These are phyloP conservation scores for Leptinotarsa defecta DNA, from an alignment of 1,140 invertebrate genomes.

Conservation along the genomic window DNA sequence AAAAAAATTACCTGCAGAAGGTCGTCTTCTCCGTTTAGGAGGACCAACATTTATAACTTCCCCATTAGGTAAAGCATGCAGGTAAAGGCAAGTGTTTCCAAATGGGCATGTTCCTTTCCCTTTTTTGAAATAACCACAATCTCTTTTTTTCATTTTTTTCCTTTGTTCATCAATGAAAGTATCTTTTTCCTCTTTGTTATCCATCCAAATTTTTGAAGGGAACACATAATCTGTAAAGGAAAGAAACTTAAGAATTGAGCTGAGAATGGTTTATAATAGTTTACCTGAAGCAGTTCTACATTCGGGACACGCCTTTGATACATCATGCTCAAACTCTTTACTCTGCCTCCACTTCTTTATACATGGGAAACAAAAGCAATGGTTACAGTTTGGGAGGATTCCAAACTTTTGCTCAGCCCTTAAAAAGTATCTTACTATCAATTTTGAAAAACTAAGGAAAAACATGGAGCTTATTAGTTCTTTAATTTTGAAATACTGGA, in stretches of 20 bases:
- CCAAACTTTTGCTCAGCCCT: constrained; percentile 75
- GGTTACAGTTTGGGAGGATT: constrained; percentile 86
- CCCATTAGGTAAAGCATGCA: constrained; percentile 80
- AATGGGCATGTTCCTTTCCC: constrained; percentile 84
- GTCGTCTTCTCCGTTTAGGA: constrained; percentile 60
- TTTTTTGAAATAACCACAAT: constrained; percentile 85
- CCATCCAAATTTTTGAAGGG: constrained; percentile 84
- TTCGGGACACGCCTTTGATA: constrained; percentile 77
- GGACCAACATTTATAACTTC: constrained; percentile 73
- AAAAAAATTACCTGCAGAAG: constrained; percentile 11
- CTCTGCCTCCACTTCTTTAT: constrained; percentile 83
- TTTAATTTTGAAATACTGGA: not conserved
- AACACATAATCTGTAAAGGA: constrained; percentile 80
- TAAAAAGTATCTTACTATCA: not conserved
- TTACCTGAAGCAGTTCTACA: constrained; percentile 69
- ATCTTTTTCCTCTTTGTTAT: constrained; percentile 81
- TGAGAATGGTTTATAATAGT: not conserved
- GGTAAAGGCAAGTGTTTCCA: constrained; percentile 89
- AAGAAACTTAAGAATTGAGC: not conserved
- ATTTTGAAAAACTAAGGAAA: not conserved
- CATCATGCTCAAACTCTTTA: constrained; percentile 71
- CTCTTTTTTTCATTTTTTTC: constrained; percentile 73
- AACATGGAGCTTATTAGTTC: not conserved
- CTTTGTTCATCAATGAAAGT: constrained; percentile 80
- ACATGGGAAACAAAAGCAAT: constrained; percentile 84